phyloP scores from a whole-genome alignment of 2,888 invertebrate species.

The Branchellion lobata region DNA sequence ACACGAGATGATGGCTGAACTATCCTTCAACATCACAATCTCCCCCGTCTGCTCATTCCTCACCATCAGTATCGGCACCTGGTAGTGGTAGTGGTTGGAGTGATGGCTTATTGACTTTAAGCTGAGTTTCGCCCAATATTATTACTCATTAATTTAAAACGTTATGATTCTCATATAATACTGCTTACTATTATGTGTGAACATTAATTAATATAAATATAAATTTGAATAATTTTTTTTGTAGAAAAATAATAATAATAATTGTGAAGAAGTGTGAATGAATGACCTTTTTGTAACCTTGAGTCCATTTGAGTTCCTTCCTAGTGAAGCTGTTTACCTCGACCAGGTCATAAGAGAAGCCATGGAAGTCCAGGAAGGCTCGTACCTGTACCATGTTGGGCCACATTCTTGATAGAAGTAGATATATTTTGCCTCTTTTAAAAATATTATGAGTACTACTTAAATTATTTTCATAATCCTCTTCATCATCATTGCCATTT shows the following conservation, averaged over 20 bases:
- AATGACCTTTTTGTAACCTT: constrained; percentile 80
- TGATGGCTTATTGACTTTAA: no score
- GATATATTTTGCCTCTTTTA: no score
- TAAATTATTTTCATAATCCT: no score
- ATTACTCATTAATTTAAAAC: no score
- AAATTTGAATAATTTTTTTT: not conserved
- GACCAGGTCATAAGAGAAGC: constrained; percentile 89
- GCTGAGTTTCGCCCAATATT: no score
- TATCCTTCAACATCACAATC: constrained; percentile 77
- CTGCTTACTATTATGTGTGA: not conserved
- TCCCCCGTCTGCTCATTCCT: constrained; percentile 1
- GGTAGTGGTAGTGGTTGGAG: no score
- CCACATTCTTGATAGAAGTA: no score
- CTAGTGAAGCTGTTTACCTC: constrained; percentile 94
- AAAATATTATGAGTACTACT: no score
- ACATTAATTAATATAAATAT: not conserved
- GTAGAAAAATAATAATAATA: not conserved
- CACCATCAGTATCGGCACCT: not conserved
- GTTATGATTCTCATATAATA: no score
- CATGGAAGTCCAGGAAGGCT: constrained; percentile 77
- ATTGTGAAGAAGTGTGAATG: no score
- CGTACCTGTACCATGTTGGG: constrained; percentile 51
- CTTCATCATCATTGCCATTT: no score
- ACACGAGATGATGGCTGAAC: constrained; percentile 86
- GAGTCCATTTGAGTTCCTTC: constrained; percentile 86